A percentile compares a stretch with the other conserved stretches of the same genome.
These are phyloP conservation scores for Triops longicaudatus DNA, from an alignment of 1,140 invertebrate genomes.

Conservation along the genomic window DNA sequence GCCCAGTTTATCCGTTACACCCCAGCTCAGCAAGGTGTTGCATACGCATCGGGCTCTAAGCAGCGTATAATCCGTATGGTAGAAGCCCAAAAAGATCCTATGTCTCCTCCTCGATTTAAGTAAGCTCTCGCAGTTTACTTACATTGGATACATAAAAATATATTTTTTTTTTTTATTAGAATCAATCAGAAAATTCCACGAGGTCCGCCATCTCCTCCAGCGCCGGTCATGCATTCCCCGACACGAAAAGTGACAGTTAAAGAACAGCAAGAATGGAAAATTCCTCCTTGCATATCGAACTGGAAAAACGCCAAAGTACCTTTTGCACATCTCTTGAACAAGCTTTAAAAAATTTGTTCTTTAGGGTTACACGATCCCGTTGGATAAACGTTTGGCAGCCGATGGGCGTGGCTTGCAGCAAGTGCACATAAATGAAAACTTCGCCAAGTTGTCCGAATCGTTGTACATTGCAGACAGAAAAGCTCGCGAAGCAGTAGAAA, in stretches of 20 bases:
- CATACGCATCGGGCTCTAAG: slow-evolving; percentile 94
- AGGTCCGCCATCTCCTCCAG: slow-evolving; percentile 95
- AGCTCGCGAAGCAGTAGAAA: slow-evolving; percentile 92
- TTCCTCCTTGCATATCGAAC: slow-evolving; percentile 98
- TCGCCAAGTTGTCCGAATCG: slow-evolving; percentile 94
- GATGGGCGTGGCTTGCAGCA: slow-evolving; percentile 95
- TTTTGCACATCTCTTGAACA: slow-evolving; percentile 4
- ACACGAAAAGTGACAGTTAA: slow-evolving; percentile 92
- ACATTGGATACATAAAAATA: neutral
- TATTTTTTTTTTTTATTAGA: slow-evolving; percentile 30
- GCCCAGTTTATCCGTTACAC: slow-evolving; percentile 97
- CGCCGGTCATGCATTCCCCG: slow-evolving; percentile 93
- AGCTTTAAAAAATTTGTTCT: slow-evolving; percentile 25
- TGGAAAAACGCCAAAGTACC: slow-evolving; percentile 97
- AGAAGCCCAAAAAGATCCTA: slow-evolving; percentile 91
- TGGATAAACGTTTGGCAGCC: slow-evolving; percentile 95
- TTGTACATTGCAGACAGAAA: slow-evolving; percentile 97
- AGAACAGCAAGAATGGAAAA: slow-evolving; percentile 99
- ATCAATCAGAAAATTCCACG: slow-evolving; percentile 93
- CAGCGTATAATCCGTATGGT: slow-evolving; percentile 96
- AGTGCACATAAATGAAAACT: slow-evolving; percentile 98
- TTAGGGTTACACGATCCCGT: slow-evolving; percentile 90
- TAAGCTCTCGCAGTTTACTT: slow-evolving; percentile 32
- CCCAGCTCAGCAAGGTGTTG: slow-evolving; percentile 89
- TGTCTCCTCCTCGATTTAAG: slow-evolving; percentile 97